Evolutionary conservation across 2,797 vertebrate species (phyloP), one percentile per base, ranked within the genome.

Genomic region (Crenuchus spilurus): DNA sequence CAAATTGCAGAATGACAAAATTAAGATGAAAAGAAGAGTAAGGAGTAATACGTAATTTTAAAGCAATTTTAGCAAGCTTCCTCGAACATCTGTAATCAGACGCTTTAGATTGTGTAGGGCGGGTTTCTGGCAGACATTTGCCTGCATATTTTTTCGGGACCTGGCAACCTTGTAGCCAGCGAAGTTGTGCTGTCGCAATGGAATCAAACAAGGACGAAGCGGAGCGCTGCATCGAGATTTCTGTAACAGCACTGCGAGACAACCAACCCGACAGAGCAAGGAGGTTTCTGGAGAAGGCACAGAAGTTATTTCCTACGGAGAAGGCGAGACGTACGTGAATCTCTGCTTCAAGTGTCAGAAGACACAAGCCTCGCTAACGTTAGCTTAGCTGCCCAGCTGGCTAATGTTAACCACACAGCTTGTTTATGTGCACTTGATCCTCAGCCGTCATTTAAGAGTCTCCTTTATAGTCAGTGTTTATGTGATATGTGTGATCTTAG

Each of bases 181-280:
- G 91, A 89, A 92, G 88, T 92, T 92, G 90, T 90, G 92, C 91
- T 92, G 92, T 94, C 92, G 94, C 90, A 91, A 99, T 99, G 97
- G 97, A 99, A 89, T 98, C 96, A 91, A 99, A 99, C 94, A 95
- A 97, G 95, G 97, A 98, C 92, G 97, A 98, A 93, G 97, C 96
- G 74, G 96, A 97, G 81, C 96, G 96, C 75, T 99, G 96, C 87
- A 95, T 97, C 31, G 91, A 93, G 52, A 98, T 99, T 74, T 94
- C 95, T 2, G 76, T 93, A 80, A 89, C 85, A 70, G 94, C 97
- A 44, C 84, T 94, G 68, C 89, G 88, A 70, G 93, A 89, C 82
- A 90, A 92, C 61, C 94, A 97, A 69, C 78, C 84, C 20, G 95
- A 98, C 22, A 94, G 93, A 86, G 95, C 96, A 22, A 92, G 93